Evolutionary conservation across 2,888 invertebrate genomes (phyloP).

Genomic region (Endotricha flammealis): DNA sequence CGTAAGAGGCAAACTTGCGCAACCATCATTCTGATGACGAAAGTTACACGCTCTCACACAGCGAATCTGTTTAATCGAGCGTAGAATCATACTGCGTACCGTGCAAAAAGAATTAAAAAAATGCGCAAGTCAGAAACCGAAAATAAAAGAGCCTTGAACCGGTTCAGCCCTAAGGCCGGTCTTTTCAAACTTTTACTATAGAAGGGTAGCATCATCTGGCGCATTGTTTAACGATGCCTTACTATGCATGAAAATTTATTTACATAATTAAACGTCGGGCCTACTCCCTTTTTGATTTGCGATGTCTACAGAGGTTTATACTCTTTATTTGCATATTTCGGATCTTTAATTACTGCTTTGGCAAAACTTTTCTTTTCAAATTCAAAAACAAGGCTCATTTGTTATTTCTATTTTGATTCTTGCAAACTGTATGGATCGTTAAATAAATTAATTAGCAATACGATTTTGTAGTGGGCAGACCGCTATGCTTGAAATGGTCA

Average conservation of each 20-base stretch:
- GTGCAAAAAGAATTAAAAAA: slow-evolving; percentile 14
- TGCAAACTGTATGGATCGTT: too few species aligned
- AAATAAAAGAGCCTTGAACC: slow-evolving; percentile 43
- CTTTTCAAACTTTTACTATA: slow-evolving; percentile 60
- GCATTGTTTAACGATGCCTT: slow-evolving; percentile 67
- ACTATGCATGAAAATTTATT: slow-evolving; percentile 72
- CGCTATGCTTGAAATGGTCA: slow-evolving; percentile 6
- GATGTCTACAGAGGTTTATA: slow-evolving; percentile 63
- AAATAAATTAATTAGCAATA: not conserved
- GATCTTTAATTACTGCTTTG: slow-evolving; percentile 45
- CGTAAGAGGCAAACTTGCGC: slow-evolving; percentile 27
- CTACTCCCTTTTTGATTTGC: slow-evolving; percentile 65
- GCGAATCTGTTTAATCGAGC: slow-evolving; percentile 5
- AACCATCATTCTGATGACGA: slow-evolving; percentile 23
- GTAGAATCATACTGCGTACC: slow-evolving; percentile 1
- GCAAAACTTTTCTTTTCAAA: not conserved
- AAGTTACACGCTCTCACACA: slow-evolving; percentile 20
- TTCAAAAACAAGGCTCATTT: not conserved
- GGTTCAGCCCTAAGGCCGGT: slow-evolving; percentile 49
- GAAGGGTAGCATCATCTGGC: slow-evolving; percentile 61
- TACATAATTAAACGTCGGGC: slow-evolving; percentile 71
- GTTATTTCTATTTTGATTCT: not conserved
- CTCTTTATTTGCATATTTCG: slow-evolving; percentile 62
- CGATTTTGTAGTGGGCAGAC: slow-evolving; percentile 2
- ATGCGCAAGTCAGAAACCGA: slow-evolving; percentile 33